These are phyloP conservation scores for Hypena proboscidalis DNA, from an alignment of 2,888 invertebrate genomes.

Conservation along the genomic window DNA sequence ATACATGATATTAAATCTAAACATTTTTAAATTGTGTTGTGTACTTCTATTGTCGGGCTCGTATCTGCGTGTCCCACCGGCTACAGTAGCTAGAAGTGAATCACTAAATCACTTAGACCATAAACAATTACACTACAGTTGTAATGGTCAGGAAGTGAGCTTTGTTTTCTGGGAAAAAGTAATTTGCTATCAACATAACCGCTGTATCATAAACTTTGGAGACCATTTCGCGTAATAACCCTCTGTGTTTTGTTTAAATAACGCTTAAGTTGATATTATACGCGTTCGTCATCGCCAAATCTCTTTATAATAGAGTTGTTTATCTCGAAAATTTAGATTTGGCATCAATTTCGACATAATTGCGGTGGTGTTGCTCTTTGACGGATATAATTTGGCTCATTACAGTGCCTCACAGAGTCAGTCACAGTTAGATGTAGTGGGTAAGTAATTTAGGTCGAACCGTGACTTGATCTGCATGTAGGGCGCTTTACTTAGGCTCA, in stretches of 20 bases:
- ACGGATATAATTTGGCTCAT: slow-evolving; percentile 72
- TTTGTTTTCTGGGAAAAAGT: slow-evolving; percentile 31
- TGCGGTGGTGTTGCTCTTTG: slow-evolving; percentile 63
- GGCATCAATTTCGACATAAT: slow-evolving; percentile 69
- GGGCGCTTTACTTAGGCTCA: slow-evolving; percentile 59
- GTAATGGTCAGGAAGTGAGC: slow-evolving; percentile 15
- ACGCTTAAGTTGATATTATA: slow-evolving; percentile 56
- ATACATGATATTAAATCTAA: too few relatives aligned
- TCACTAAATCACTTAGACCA: neutral
- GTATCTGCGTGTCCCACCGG: too few relatives aligned
- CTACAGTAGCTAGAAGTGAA: neutral
- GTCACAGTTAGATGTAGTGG: slow-evolving; percentile 60
- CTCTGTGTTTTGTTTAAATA: slow-evolving; percentile 53
- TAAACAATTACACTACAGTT: neutral
- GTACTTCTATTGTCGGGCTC: neutral
- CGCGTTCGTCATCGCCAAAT: slow-evolving; percentile 69
- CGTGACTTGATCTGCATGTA: slow-evolving; percentile 82
- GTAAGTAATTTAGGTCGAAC: slow-evolving; percentile 73
- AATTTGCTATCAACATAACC: slow-evolving; percentile 31
- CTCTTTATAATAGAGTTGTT: slow-evolving; percentile 77
- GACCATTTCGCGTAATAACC: slow-evolving; percentile 56
- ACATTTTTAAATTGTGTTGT: neutral
- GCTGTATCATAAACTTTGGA: slow-evolving; percentile 33
- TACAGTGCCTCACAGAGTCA: slow-evolving; percentile 61
- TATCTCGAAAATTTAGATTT: slow-evolving; percentile 61